Evolutionary conservation across 2,888 invertebrate species (phyloP).

Genomic region (Archips xylosteana): DNA sequence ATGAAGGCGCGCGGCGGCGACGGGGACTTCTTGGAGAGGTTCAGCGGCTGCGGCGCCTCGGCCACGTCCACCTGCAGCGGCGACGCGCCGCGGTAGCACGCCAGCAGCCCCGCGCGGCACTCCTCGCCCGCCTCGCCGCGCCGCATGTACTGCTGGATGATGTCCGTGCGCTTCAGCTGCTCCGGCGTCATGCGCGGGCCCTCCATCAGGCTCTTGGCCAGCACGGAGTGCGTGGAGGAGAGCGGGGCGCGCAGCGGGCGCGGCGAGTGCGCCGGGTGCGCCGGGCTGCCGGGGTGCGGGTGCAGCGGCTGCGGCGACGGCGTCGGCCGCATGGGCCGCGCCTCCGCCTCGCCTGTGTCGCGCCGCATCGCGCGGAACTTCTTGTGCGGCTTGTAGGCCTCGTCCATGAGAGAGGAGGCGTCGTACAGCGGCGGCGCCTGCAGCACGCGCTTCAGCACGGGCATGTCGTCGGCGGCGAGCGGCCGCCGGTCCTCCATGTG

Average conservation of each 20-base stretch:
- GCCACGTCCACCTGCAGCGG: slow-evolving; percentile 93
- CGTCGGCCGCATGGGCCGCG: slow-evolving; percentile 71
- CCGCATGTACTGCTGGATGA: slow-evolving; percentile 97
- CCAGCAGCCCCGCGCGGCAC: slow-evolving; percentile 59
- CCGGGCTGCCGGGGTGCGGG: slow-evolving; percentile 75
- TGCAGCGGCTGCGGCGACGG: slow-evolving; percentile 84
- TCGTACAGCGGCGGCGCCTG: slow-evolving; percentile 97
- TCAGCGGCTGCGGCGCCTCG: slow-evolving; percentile 93
- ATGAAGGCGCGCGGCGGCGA: slow-evolving; percentile 86
- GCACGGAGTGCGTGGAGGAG: slow-evolving; percentile 94
- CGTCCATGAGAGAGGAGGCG: slow-evolving; percentile 96
- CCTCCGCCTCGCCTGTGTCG: slow-evolving; percentile 92
- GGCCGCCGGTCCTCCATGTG: slow-evolving; percentile 87
- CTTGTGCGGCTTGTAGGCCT: slow-evolving; percentile 98
- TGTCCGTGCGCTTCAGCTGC: slow-evolving; percentile 95
- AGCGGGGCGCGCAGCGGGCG: slow-evolving; percentile 86
- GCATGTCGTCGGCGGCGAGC: slow-evolving; percentile 93
- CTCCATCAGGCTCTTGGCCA: slow-evolving; percentile 96
- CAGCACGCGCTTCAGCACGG: slow-evolving; percentile 95
- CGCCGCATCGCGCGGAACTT: slow-evolving; percentile 95
- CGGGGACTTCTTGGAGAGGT: slow-evolving; percentile 94
- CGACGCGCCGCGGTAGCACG: slow-evolving; percentile 73
- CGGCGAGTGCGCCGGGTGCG: slow-evolving; percentile 82
- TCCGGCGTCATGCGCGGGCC: slow-evolving; percentile 97
- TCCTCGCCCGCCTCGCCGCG: slow-evolving; percentile 87